phyloP scores from a whole-genome alignment of 2,888 invertebrate genomes.

The Griposia aprilina region DNA sequence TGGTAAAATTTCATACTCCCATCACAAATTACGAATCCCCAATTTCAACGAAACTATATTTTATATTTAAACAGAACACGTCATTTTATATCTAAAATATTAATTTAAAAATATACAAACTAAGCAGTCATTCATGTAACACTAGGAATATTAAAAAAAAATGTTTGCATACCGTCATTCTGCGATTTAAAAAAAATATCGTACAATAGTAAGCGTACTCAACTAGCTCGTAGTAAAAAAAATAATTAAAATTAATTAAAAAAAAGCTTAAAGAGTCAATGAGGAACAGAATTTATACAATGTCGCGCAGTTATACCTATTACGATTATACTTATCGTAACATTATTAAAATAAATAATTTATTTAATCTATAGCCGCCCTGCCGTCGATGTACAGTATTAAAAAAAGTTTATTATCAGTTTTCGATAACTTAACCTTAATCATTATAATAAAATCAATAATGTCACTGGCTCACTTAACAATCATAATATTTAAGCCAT shows the following conservation, averaged over 20 bases:
- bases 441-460: conserved; percentile 43
- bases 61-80: conserved; percentile 81
- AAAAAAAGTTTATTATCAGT: conserved; percentile 52
- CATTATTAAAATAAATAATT: conserved; percentile 76
- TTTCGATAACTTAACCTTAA: conserved; percentile 56
- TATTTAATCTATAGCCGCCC: conserved; percentile 72
- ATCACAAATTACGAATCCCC: conserved; percentile 72
- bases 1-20: conserved; percentile 71
- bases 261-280: conserved; percentile 73
- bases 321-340: conserved; percentile 65
- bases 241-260: conserved; percentile 79
- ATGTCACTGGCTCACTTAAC: conserved; percentile 38
- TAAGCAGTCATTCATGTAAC: conserved; percentile 90
- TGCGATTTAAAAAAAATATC: conserved; percentile 81
- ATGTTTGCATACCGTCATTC: conserved; percentile 78
- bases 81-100: conserved; percentile 79
- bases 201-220: conserved; percentile 89
- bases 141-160: conserved; percentile 82
- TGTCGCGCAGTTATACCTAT: conserved; percentile 68
- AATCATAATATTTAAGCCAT: conserved; percentile 23
- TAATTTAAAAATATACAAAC: conserved; percentile 88
- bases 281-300: conserved; percentile 84
- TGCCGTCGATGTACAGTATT: conserved; percentile 54
- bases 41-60: conserved; percentile 78
- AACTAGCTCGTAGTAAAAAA: conserved; percentile 85